Evolutionary conservation across 2,888 invertebrate genomes (phyloP).

Genomic region (Erpobdella octoculata): DNA sequence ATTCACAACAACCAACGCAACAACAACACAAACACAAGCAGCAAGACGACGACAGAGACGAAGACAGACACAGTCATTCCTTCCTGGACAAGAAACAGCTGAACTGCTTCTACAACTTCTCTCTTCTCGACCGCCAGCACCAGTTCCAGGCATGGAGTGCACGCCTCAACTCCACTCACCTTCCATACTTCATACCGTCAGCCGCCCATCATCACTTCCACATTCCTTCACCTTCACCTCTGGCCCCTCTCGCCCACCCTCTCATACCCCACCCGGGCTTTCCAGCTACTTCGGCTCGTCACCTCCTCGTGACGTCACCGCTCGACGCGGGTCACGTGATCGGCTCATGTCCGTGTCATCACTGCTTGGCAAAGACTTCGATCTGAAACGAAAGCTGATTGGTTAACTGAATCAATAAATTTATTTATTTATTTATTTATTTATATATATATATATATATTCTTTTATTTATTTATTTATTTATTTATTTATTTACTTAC

Average conservation of each 20-base stretch:
- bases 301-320: slow-evolving; percentile 16
- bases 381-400: background rate
- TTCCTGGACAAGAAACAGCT: background rate
- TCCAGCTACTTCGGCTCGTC: background rate
- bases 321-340: background rate
- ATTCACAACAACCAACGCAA: background rate
- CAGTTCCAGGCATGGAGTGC: too few relatives aligned
- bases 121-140: background rate
- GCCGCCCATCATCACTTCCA: background rate
- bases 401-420: background rate
- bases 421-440: background rate
- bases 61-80: background rate
- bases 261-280: background rate
- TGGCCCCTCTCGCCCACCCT: background rate
- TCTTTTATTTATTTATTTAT: too few relatives aligned
- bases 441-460: too few relatives aligned
- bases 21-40: background rate
- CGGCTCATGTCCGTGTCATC: slow-evolving; percentile 21
- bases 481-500: too few relatives aligned
- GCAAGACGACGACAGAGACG: background rate
- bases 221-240: too few relatives aligned
- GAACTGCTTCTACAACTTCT: background rate
- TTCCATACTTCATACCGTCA: slow-evolving; percentile 1
- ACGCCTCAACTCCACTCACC: too few relatives aligned
- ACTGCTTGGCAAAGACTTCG: background rate